Percentiles rank a stretch among this genome's conserved stretches.
These are phyloP conservation scores for Gnathonemus echidnorhynchus DNA, from an alignment of 2,113 vertebrate species.

Conservation along the genomic window DNA sequence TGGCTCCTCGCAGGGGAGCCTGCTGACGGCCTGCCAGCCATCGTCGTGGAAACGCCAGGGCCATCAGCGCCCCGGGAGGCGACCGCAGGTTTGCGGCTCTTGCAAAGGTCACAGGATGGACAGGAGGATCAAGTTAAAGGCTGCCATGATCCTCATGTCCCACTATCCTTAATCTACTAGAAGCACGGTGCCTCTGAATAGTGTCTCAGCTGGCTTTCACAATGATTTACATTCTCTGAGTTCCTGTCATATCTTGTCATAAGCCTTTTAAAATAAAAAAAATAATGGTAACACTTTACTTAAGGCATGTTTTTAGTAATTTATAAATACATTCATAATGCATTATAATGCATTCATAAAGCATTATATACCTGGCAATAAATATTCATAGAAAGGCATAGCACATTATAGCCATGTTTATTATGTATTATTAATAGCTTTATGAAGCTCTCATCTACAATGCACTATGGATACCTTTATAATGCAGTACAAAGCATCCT, in stretches of 20 bases:
- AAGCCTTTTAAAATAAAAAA: neutral
- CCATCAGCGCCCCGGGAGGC: neutral
- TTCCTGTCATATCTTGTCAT: neutral
- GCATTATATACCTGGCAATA: too few species aligned
- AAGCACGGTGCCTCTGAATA: neutral
- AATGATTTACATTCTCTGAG: neutral
- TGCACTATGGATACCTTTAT: too few species aligned
- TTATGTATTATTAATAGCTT: too few species aligned
- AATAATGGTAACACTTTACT: neutral
- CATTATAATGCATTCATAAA: too few species aligned
- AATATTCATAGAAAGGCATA: too few species aligned
- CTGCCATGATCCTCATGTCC: neutral
- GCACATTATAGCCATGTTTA: too few species aligned
- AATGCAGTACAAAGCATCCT: too few species aligned
- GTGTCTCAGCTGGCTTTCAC: neutral
- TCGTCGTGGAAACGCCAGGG: neutral
- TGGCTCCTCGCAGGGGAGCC: neutral
- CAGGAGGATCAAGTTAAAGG: neutral
- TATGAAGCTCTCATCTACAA: too few species aligned
- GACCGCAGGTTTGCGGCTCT: neutral
- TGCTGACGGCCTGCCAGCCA: neutral
- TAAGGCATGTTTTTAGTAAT: too few species aligned
- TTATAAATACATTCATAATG: too few species aligned
- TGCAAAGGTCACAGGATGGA: neutral
- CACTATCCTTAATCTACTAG: neutral